These are phyloP conservation scores for Adrianichthys oophorus DNA, from an alignment of 2,797 vertebrate genomes.

Conservation along the genomic window DNA sequence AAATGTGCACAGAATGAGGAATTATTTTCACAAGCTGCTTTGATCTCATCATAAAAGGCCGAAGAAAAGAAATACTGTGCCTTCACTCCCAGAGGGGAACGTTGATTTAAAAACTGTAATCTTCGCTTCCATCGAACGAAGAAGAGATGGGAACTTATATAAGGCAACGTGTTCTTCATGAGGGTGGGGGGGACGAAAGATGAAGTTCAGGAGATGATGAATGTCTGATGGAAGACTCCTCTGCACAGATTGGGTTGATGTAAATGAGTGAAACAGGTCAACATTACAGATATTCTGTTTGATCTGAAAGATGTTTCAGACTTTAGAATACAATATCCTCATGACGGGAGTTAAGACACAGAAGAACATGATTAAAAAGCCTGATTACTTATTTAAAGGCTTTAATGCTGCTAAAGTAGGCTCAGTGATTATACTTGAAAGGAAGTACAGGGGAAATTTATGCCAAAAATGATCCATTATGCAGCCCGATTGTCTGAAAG, in stretches of 20 bases:
- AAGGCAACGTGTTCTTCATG: not conserved
- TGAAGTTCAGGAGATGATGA: constrained; percentile 2
- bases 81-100: constrained; percentile 14
- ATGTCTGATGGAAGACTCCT: not conserved
- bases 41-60: constrained; percentile 58
- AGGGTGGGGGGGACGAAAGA: not conserved
- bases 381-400: constrained; percentile 43
- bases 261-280: too few species aligned
- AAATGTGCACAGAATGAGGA: constrained; percentile 34
- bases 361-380: constrained; percentile 20
- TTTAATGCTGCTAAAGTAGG: constrained; percentile 11
- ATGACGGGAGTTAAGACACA: constrained; percentile 8
- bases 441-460: not conserved
- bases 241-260: not conserved
- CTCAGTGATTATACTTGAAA: constrained; percentile 14
- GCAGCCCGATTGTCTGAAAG: constrained; percentile 8
- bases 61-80: constrained; percentile 14
- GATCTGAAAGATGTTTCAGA: constrained; percentile 9
- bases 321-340: not conserved
- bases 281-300: constrained; percentile 4
- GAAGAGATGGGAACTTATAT: constrained; percentile 1
- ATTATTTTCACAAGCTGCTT: constrained; percentile 55
- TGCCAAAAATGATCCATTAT: not conserved
- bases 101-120: constrained; percentile 37
- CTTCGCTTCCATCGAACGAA: constrained; percentile 32